Evolutionary conservation across 2,888 invertebrate species (phyloP).

Genomic region (Morinoia aosen): DNA sequence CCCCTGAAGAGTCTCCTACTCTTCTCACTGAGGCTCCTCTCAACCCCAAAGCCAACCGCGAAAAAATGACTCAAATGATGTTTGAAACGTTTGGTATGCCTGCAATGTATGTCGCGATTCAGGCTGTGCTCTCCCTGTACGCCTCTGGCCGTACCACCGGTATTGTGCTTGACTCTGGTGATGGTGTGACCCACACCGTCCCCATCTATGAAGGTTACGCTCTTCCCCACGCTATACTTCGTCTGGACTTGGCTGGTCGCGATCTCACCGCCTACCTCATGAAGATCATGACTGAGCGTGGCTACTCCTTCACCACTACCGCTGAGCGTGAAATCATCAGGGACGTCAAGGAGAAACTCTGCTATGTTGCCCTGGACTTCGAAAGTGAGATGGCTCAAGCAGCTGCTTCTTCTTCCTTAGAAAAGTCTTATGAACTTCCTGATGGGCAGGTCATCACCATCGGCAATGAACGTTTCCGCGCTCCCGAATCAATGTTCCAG

Average conservation of each 20-base stretch:
- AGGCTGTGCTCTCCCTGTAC: too few species aligned
- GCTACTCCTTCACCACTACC: slow-evolving; percentile 56
- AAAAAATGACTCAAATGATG: background rate
- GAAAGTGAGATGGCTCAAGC: too few species aligned
- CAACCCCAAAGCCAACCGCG: background rate
- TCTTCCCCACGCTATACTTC: slow-evolving; percentile 60
- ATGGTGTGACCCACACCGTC: slow-evolving; percentile 62
- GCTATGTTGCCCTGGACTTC: too few species aligned
- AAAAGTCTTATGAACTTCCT: too few species aligned
- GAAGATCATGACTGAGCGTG: slow-evolving; percentile 70
- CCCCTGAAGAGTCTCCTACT: background rate
- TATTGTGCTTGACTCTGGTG: slow-evolving; percentile 17
- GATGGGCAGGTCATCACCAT: too few species aligned
- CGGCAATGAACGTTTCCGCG: too few species aligned
- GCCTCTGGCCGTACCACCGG: too few species aligned
- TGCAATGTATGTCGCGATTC: too few species aligned
- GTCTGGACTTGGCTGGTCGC: slow-evolving; percentile 38
- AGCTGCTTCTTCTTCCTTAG: too few species aligned
- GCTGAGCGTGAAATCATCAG: slow-evolving; percentile 56
- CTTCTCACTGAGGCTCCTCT: too few species aligned
- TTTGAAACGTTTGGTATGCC: slow-evolving; percentile 36
- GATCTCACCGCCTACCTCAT: slow-evolving; percentile 78
- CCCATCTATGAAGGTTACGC: slow-evolving; percentile 62
- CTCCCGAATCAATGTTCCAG: slow-evolving; percentile 59
- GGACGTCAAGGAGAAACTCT: slow-evolving; percentile 58